Base-by-base conservation (phyloP, 1,140 invertebrate species). In the Polypedilum pembai region DNA sequence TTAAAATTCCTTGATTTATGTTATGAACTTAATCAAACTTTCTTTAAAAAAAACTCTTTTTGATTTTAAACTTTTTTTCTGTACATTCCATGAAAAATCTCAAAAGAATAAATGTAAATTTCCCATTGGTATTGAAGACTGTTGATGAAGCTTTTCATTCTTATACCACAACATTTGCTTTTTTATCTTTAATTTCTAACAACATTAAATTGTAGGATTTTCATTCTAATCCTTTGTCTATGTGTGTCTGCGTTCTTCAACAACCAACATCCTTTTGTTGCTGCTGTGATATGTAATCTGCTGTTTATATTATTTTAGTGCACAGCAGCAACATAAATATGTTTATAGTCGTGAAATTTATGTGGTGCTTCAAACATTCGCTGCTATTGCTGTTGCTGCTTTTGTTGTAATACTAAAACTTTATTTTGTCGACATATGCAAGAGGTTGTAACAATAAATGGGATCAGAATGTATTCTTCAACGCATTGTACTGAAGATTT, bases 331-430 rank as follows among this genome's bases (percentile, higher is more conserved):
- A 56, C 45, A 56, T 56, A 56, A 56, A 56, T 56, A 56, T 56
- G 45, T 56, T 56, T 56, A 56, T 56, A 56, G 45, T 56, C 45
- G 15, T 56, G 45, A 56, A 45, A 56, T 56, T 56, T 56, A 56
- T 56, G 45, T 56, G 45, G 45, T 56, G n/a, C 12, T 56, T 56
- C 12, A 56, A 12, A 56, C 45, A n/a, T 3, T n/a, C n/a, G 45
- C 41, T 45, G 41, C 41, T 45, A 3, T 15, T 45, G 15, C 8
- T 45, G 8, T 45, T 45, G 40, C 41, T 45, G 8, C 15, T 45
- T 45, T 8, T 2, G 12, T 15, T n/a, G 10, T 15, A 56, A n/a
- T 56, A 12, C 45, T 5, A 33, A n/a, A 33, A 33, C 24, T 33
- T 33, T 5, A 33, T 33, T 33, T 5, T 33, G 24, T 56, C 45